Conservation (phyloP, 2,113 vertebrate genomes). For the Danionella cerebrum region DNA sequence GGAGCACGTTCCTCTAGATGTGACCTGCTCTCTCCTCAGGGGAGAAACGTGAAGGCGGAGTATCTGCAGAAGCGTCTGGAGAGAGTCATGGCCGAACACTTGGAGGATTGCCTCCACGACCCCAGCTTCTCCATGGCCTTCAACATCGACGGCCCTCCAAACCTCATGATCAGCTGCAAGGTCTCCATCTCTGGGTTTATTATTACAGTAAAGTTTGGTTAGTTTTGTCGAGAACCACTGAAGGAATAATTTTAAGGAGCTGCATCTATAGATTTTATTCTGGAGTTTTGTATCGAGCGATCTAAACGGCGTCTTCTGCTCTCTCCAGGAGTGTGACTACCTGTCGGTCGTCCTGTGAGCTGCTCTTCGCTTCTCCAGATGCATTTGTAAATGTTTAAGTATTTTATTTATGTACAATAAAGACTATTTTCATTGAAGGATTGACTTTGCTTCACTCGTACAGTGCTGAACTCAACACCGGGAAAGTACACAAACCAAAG, state of each 20-base stretch:
- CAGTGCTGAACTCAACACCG: no score
- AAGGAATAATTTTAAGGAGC: no score
- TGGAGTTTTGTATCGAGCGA: no score
- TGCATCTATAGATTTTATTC: no score
- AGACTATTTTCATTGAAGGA: conserved; percentile 31
- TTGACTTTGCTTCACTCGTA: no score
- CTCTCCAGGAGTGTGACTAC: conserved; percentile 63
- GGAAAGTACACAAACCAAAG: no score
- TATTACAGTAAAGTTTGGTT: no score
- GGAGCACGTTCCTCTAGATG: no score
- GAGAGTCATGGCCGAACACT: conserved; percentile 55
- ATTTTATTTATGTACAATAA: conserved; percentile 45
- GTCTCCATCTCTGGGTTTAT: no score
- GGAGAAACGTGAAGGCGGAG: conserved; percentile 45
- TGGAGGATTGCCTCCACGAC: conserved; percentile 57
- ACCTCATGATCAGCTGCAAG: conserved; percentile 63
- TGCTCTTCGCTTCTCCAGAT: not conserved
- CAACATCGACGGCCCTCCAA: conserved; percentile 42
- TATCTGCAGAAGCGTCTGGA: conserved; percentile 56
- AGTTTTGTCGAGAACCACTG: no score
- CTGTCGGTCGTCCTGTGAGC: conserved; percentile 61
- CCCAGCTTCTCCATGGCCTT: conserved; percentile 55
- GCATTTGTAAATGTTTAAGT: not conserved
- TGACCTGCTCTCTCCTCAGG: conserved; percentile 44
- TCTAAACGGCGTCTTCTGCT: no score